Conservation (phyloP, 2,888 invertebrate species). For the Polietes domitor region DNA sequence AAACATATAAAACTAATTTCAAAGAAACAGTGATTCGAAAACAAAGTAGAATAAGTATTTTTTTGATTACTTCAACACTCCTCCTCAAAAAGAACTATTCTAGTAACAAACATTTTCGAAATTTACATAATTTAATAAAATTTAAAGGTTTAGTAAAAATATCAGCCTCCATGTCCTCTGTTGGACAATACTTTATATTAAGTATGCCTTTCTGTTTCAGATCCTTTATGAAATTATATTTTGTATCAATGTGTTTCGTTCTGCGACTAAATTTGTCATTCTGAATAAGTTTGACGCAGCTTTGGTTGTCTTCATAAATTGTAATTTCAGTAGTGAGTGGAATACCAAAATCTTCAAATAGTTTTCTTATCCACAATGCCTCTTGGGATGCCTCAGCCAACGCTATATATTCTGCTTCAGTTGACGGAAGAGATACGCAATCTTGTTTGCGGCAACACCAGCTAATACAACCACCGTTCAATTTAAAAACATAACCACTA, state of each 20-base stretch:
- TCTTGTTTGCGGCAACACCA: slow-evolving; percentile 27
- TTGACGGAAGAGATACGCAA: slow-evolving; percentile 23
- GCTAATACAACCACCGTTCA: slow-evolving; percentile 10
- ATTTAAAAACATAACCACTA: slow-evolving; percentile 24
- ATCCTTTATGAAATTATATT: neutral
- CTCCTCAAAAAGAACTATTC: no score
- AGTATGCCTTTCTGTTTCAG: neutral
- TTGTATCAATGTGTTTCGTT: slow-evolving; percentile 25
- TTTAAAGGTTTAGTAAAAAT: neutral
- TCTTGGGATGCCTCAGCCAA: slow-evolving; percentile 21
- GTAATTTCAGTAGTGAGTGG: neutral
- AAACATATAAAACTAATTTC: no score
- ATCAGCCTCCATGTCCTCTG: neutral
- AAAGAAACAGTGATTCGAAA: no score
- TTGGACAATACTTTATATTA: neutral
- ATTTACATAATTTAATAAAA: no score
- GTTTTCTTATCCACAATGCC: slow-evolving; percentile 40
- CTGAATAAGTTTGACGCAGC: slow-evolving; percentile 27
- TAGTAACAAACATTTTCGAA: no score
- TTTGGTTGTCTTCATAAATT: slow-evolving; percentile 42
- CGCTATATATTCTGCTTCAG: slow-evolving; percentile 21
- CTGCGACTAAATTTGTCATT: slow-evolving; percentile 14
- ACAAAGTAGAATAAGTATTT: no score
- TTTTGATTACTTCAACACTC: no score
- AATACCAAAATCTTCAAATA: slow-evolving; percentile 37